These are phyloP conservation scores for Limenitis camilla DNA, from an alignment of 2,888 invertebrate genomes.

Conservation along the genomic window DNA sequence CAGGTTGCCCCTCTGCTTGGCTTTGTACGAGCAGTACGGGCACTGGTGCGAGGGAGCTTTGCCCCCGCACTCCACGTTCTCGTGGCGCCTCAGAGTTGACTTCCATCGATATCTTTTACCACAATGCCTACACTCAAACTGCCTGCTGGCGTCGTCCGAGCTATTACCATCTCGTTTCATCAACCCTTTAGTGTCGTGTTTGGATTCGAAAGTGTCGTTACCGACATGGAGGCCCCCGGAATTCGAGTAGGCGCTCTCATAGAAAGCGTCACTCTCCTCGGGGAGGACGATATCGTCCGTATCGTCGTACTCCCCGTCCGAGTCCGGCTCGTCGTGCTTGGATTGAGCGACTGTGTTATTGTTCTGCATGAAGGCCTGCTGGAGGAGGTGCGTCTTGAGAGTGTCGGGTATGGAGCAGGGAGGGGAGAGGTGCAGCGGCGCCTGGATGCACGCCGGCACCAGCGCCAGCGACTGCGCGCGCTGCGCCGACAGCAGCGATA, in stretches of 20 bases:
- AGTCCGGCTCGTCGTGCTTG: constrained; percentile 67
- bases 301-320: constrained; percentile 67
- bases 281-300: constrained; percentile 70
- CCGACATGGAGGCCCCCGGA: constrained; percentile 14
- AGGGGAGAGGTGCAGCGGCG: constrained; percentile 30
- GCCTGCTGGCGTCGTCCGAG: constrained; percentile 72
- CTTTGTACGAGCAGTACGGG: constrained; percentile 84
- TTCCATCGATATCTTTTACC: constrained; percentile 91
- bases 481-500: constrained; percentile 63
- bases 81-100: constrained; percentile 86
- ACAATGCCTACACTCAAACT: constrained; percentile 87
- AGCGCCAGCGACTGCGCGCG: constrained; percentile 42
- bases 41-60: constrained; percentile 88
- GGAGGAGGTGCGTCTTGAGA: constrained; percentile 53
- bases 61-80: constrained; percentile 88
- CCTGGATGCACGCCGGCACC: constrained; percentile 43
- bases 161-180: constrained; percentile 43
- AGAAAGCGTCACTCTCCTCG: constrained; percentile 53
- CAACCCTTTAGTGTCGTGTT: constrained; percentile 51
- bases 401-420: constrained; percentile 41
- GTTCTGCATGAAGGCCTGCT: constrained; percentile 58
- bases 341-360: constrained; percentile 42
- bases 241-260: constrained; percentile 31
- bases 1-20: constrained; percentile 87
- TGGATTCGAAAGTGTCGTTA: constrained; percentile 42